phyloP scores from a whole-genome alignment of 2,113 vertebrate species.

The Zosterops hypoxanthus region DNA sequence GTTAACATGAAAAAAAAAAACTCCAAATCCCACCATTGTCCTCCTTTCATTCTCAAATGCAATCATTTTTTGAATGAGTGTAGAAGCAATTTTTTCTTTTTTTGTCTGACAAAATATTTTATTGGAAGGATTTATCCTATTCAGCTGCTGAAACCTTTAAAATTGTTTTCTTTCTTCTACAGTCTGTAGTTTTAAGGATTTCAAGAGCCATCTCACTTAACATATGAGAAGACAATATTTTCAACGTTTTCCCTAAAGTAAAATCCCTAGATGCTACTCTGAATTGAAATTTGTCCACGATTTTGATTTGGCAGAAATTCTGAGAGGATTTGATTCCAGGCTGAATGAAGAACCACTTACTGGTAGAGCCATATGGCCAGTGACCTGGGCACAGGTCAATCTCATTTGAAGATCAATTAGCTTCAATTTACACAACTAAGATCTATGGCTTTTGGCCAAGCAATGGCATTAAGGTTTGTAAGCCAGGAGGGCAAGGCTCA shows the following conservation, averaged over 20 bases:
- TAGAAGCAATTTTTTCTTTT: not conserved
- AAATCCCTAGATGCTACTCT: not conserved
- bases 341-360: not conserved
- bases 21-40: rapidly evolving
- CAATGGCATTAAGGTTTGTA: not conserved
- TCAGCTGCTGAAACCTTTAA: not conserved
- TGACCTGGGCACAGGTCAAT: not conserved
- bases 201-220: not conserved
- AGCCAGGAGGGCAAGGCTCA: not conserved
- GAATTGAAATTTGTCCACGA: not conserved
- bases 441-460: not conserved
- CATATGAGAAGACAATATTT: not conserved
- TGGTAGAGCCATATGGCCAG: not conserved
- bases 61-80: not conserved
- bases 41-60: not conserved
- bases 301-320: not conserved
- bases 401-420: not conserved
- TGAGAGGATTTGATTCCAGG: not conserved
- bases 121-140: not conserved
- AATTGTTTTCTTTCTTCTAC: not conserved
- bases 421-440: not conserved
- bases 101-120: not conserved
- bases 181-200: not conserved
- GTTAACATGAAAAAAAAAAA: not conserved
- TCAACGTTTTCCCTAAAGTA: not conserved